phyloP scores from a whole-genome alignment of 2,888 invertebrate species.

The Temnothorax ravouxi region DNA sequence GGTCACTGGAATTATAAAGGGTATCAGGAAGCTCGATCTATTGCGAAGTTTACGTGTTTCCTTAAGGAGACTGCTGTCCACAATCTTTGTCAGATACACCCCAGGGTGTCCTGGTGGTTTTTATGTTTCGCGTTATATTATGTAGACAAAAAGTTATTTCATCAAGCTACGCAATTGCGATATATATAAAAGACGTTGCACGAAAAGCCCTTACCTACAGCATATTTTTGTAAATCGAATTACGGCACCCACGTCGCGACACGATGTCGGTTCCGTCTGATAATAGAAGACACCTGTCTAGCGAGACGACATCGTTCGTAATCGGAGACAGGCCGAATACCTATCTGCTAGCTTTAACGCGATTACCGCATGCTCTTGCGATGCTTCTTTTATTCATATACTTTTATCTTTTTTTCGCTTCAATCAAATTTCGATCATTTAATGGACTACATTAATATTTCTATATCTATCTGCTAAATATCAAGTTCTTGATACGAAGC shows the following conservation, averaged over 20 bases:
- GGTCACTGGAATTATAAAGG: slow-evolving; percentile 81
- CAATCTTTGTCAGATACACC: slow-evolving; percentile 48
- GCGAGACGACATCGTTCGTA: slow-evolving; percentile 37
- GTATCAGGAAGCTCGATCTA: slow-evolving; percentile 81
- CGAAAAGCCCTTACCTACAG: background rate
- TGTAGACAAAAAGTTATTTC: background rate
- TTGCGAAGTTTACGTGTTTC: slow-evolving; percentile 79
- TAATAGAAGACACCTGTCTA: slow-evolving; percentile 58
- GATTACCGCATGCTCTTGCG: slow-evolving; percentile 4
- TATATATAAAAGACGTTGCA: background rate
- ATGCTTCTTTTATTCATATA: background rate
- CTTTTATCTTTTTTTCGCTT: background rate
- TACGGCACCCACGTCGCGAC: slow-evolving; percentile 33
- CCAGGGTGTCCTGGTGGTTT: background rate
- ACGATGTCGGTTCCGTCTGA: slow-evolving; percentile 47
- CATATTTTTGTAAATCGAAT: slow-evolving; percentile 49
- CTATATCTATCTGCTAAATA: background rate
- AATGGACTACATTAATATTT: background rate
- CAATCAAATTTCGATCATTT: background rate
- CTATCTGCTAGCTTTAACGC: background rate
- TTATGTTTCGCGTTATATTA: background rate
- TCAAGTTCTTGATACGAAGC: background rate
- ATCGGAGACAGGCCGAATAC: slow-evolving; percentile 20
- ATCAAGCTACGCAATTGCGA: background rate
- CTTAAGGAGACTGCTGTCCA: slow-evolving; percentile 55